Conservation (phyloP, 2,888 invertebrate species). For the Drosophila mimetica region DNA sequence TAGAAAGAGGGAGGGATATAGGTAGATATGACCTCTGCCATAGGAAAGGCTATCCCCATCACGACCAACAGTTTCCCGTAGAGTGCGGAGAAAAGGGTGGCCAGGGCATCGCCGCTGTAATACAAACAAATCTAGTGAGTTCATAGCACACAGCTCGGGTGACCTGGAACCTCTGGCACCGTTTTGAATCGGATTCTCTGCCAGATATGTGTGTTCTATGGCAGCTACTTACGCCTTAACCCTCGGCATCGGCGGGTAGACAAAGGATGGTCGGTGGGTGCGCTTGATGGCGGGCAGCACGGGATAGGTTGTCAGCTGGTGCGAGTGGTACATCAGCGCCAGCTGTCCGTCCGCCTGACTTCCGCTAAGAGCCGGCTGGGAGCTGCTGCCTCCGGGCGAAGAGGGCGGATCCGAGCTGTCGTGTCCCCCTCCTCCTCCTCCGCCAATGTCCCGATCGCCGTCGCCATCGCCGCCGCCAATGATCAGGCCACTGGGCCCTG, state of each 20-base stretch:
- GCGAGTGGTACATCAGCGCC: conserved; percentile 84
- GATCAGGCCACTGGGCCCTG: conserved; percentile 67
- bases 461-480: conserved; percentile 74
- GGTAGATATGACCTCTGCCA: conserved; percentile 97
- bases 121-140: neutral
- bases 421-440: conserved; percentile 50
- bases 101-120: conserved; percentile 92
- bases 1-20: conserved; percentile 97
- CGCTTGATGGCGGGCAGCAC: conserved; percentile 83
- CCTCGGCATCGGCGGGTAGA: conserved; percentile 83
- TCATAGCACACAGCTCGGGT: too few relatives aligned
- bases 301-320: conserved; percentile 83
- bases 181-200: too few relatives aligned
- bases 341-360: conserved; percentile 80
- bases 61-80: conserved; percentile 97
- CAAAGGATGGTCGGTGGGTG: conserved; percentile 83
- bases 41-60: conserved; percentile 97
- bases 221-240: conserved; percentile 83
- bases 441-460: conserved; percentile 50
- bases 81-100: conserved; percentile 95
- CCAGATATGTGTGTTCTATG: too few relatives aligned
- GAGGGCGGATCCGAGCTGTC: conserved; percentile 81
- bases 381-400: conserved; percentile 75
- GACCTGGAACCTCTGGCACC: too few relatives aligned
- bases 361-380: conserved; percentile 55